Base-by-base conservation (phyloP, 2,113 vertebrate species). In the Ammospiza nelsoni region DNA sequence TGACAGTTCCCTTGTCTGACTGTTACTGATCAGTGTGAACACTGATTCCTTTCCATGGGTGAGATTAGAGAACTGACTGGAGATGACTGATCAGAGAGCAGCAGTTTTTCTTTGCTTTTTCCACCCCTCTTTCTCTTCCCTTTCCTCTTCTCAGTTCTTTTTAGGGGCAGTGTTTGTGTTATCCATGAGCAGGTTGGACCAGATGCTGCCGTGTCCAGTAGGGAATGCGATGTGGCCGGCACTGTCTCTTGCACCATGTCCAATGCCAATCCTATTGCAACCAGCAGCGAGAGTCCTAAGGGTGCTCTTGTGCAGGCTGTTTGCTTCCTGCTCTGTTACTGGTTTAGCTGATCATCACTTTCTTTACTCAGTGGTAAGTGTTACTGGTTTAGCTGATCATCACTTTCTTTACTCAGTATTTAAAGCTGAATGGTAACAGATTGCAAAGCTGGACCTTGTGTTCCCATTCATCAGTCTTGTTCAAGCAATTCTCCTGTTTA, bases 251-350 rank as follows among this genome's bases (percentile, higher is more conserved):
- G 54, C 48, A 28, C 71, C 6, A 4, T 0, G 3, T 88, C 90
- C 76, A 74, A 2, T 57, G 48, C 66, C 80, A 83, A 44, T 71
- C 41, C 31, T 57, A 28, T 84, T 9, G 3, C 61, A 87, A 29
- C 48, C 0, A 0, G 77, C 79, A 69, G 84, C 1, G 0, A 63
- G 67, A 95, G 85, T 88, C 55, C 78, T 91, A 86, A 75, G 90
- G 74, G 94, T 65, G 35, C 87, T 93, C 63, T 49, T 54, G 62
- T 77, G 74, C 35, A n/a, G 29, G 52, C 79, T 77, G 24, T 90
- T 94, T 83, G 49, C 69, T 96, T 97, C 95, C 94, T 88, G 24
- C 96, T 93, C 89, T 95, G 82, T 94, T 95, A 9, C 76, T 94
- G 72, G 51, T 93, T 96, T 89, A 95, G 92, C 61, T 48, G 93